These are phyloP conservation scores for Arctia plantaginis DNA, from an alignment of 2,888 invertebrate species.

Conservation along the genomic window DNA sequence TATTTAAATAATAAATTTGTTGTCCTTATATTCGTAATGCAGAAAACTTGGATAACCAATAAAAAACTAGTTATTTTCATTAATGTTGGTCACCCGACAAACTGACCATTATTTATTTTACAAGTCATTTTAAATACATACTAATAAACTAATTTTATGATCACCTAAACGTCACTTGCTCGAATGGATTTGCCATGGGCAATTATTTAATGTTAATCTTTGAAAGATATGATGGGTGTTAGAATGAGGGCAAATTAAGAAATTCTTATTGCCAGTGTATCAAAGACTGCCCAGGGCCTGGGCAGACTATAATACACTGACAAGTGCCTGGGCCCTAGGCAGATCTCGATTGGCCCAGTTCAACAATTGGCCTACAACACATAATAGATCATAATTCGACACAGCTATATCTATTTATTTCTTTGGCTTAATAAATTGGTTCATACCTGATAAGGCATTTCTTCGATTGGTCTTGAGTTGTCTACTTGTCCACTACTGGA, in stretches of 20 bases:
- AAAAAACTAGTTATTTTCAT: neutral
- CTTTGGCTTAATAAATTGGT: conserved; percentile 6
- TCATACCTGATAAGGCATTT: conserved; percentile 88
- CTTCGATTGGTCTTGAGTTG: conserved; percentile 79
- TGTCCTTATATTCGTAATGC: neutral
- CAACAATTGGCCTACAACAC: neutral
- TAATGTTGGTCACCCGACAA: neutral
- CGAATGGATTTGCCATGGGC: neutral
- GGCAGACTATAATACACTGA: too few species aligned
- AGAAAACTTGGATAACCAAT: neutral
- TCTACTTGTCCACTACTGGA: conserved; percentile 77
- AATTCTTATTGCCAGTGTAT: too few species aligned
- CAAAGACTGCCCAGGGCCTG: too few species aligned
- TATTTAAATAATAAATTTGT: neutral
- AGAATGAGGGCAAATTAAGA: too few species aligned
- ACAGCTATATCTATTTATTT: neutral
- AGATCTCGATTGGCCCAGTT: too few species aligned
- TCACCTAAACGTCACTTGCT: too few species aligned
- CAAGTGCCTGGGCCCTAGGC: too few species aligned
- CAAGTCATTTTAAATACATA: too few species aligned
- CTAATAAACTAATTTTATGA: too few species aligned
- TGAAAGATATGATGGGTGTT: too few species aligned
- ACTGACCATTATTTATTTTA: neutral
- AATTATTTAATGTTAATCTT: too few species aligned
- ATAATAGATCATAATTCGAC: neutral